Conservation (phyloP, 1,140 invertebrate species). For the Drosophila leontia region DNA sequence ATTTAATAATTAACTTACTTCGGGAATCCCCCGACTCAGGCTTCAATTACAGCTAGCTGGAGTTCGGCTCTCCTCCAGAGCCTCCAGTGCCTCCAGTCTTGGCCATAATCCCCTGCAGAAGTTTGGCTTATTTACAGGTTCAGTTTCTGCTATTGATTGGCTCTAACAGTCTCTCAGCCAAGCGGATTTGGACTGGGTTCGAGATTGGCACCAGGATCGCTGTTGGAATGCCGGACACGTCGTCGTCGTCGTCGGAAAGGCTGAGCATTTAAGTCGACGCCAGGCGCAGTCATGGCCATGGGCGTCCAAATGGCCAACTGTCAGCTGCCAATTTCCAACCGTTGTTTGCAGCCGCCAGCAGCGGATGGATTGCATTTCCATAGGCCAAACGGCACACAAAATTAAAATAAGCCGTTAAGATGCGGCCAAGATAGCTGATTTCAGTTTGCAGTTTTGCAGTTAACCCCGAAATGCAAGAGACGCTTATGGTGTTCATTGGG, state of each 20-base stretch:
- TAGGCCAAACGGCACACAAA: conserved; percentile 14
- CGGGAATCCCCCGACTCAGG: too few species aligned
- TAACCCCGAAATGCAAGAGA: conserved; percentile 20
- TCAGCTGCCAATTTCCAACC: conserved; percentile 7
- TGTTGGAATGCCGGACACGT: conserved; percentile 48
- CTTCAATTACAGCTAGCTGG: background rate
- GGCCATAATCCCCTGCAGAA: conserved; percentile 8
- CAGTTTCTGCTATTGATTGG: conserved; percentile 51
- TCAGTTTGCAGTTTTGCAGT: conserved; percentile 23
- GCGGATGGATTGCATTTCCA: conserved; percentile 36
- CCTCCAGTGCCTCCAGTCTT: background rate
- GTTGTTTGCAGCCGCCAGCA: background rate
- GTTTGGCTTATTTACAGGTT: conserved; percentile 58
- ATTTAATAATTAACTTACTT: too few species aligned
- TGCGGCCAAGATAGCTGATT: conserved; percentile 14
- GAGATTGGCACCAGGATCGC: conserved; percentile 1
- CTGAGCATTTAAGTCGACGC: conserved; percentile 68
- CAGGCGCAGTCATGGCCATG: conserved; percentile 40
- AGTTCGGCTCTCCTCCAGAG: background rate
- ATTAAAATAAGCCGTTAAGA: conserved; percentile 66
- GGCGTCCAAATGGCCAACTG: conserved; percentile 20
- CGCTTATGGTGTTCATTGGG: too few species aligned
- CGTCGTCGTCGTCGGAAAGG: conserved; percentile 35
- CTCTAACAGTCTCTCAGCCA: conserved; percentile 23
- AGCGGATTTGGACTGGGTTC: conserved; percentile 32